Conservation (phyloP, 37 sponge, comb jelly and placozoan genomes). For the Cliona cf. orientalis region DNA sequence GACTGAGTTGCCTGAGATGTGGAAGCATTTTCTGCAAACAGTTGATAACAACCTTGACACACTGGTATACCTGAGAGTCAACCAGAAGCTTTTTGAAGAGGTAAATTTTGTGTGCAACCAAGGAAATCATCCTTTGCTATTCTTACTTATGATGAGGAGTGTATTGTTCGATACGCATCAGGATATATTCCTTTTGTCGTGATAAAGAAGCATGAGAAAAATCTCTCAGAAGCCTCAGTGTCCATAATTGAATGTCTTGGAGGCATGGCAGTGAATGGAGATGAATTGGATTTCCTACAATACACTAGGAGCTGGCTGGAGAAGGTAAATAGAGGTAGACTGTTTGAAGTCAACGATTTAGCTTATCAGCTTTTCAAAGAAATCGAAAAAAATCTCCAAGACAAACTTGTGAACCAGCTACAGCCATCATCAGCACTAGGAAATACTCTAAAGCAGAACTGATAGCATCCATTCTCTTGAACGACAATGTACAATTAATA, state of each 20-base stretch:
- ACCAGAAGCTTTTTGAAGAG: conserved; percentile 20
- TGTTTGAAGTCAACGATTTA: conserved; percentile 31
- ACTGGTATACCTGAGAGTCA: conserved; percentile 9
- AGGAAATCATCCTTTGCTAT: not conserved
- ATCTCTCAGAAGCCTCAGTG: not conserved
- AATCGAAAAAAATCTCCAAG: conserved; percentile 25
- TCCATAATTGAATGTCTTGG: conserved; percentile 17
- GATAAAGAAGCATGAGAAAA: conserved; percentile 32
- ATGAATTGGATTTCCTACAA: conserved; percentile 10
- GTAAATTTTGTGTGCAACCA: too few species aligned
- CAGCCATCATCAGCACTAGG: too few species aligned
- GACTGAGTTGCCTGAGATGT: not conserved
- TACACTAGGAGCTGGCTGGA: conserved; percentile 25
- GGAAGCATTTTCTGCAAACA: not conserved
- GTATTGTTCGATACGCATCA: conserved; percentile 17
- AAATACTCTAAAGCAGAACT: conserved; percentile 1
- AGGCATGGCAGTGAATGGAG: conserved; percentile 41
- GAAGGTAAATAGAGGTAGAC: conserved; percentile 27
- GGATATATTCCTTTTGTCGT: conserved; percentile 18
- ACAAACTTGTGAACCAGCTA: not conserved
- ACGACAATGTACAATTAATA: conserved; percentile 30
- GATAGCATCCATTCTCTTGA: not conserved
- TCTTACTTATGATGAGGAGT: conserved; percentile 16
- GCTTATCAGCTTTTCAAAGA: conserved; percentile 13
- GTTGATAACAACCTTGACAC: not conserved